Base-by-base conservation (phyloP, 2,113 vertebrate genomes). In the Cricetomys ansorgei region DNA sequence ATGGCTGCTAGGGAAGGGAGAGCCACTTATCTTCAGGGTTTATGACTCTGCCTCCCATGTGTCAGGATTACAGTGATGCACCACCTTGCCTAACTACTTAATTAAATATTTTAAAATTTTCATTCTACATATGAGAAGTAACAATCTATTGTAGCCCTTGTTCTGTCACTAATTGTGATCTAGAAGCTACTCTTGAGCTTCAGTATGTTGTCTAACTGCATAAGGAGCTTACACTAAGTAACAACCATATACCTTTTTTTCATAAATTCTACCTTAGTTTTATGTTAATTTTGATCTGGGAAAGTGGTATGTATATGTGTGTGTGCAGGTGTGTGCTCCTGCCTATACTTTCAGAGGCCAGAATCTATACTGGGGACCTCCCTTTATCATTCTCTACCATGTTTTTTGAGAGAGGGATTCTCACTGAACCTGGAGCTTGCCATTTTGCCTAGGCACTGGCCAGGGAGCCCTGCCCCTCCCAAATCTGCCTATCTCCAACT, bases 221-320 rank as follows among this genome's bases (percentile, higher is more conserved):
- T 37, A 13, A 94, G 16, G 13, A 95, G 80, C 59, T 97, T 86
- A 94, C 91, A 92, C 15, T 67, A 95, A 1, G 70, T 40, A 97
- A 90, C 40, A 91, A n/a, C 19, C 45, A 92, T 29, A 96, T 80
- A 92, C 45, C 45, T 64, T 64, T 65, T 67, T 23, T 37, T 8
- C 40, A 85, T 48, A 67, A 85, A 37, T 48, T 29, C 40, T 85
- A 67, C 29, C 43, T 48, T 65, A 23, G 37, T n/a, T 50, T 25
- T 50, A 48, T 23, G 17, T 50, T 67, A 67, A 48, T 23, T 84
- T 64, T 86, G 29, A 37, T 1, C 23, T 85, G 16, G 8, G 16
- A 5, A 31, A 43, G 16, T 34, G 17, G 31, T 59, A 34, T 48
- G 16, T 48, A 37, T 55, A 15, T 9, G 3, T 79, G 9, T n/a